Percentiles rank a stretch among this genome's conserved stretches.
Evolutionary conservation across 1,140 invertebrate species (phyloP).

Genomic region (Dendroctonus ponderosae): DNA sequence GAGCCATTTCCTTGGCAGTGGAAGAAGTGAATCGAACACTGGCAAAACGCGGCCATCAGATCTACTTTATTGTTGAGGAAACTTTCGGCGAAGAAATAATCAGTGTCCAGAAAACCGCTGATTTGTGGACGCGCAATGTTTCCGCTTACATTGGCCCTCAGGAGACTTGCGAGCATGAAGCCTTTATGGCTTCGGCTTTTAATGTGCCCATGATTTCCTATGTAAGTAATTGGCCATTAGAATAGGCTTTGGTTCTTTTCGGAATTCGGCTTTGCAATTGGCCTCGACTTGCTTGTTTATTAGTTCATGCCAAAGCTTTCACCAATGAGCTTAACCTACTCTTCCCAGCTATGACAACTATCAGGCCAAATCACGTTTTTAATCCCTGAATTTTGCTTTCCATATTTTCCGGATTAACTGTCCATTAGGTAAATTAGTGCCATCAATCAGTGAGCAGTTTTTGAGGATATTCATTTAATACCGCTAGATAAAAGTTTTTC

Average conservation of each 20-base stretch:
- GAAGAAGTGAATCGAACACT: slow-evolving; percentile 67
- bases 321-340: too few relatives aligned
- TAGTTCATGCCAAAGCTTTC: too few relatives aligned
- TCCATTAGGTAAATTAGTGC: too few relatives aligned
- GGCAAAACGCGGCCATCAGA: slow-evolving; percentile 62
- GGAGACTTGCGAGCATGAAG: slow-evolving; percentile 93
- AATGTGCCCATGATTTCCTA: slow-evolving; percentile 87
- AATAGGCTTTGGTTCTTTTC: not conserved
- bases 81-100: slow-evolving; percentile 86
- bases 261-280: not conserved
- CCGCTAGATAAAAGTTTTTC: too few relatives aligned
- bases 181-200: slow-evolving; percentile 90
- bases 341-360: too few relatives aligned
- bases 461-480: too few relatives aligned
- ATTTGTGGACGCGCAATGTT: slow-evolving; percentile 82
- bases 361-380: too few relatives aligned
- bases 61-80: slow-evolving; percentile 84
- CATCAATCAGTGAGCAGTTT: too few relatives aligned
- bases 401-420: too few relatives aligned
- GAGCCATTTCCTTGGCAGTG: slow-evolving; percentile 81
- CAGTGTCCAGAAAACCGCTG: slow-evolving; percentile 82
- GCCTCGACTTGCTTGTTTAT: not conserved
- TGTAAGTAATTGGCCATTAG: slow-evolving; percentile 57
- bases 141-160: slow-evolving; percentile 92
- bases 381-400: too few relatives aligned